Base-by-base conservation (phyloP, 2,888 invertebrate species). In the Lucinisca nassula region DNA sequence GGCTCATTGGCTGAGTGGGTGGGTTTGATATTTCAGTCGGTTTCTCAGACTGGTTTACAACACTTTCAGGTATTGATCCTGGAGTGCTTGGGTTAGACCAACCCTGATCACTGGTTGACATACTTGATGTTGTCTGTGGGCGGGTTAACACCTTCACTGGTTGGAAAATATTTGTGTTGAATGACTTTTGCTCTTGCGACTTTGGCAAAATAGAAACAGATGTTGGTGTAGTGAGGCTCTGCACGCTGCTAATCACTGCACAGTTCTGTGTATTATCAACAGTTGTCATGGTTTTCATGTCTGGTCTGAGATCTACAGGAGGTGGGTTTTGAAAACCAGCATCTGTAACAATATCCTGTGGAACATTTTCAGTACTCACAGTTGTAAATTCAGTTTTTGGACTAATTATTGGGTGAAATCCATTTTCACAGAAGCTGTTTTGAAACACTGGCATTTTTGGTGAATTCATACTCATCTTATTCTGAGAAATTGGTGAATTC, bases 41-140 rank as follows among this genome's bases (percentile, higher is more conserved):
- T 30, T 35, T 67, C 1, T 67, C 32, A 35, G 67, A 32, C 32
- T 35, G 35, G 30, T 27, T 55, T 0, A 35, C n/a, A n/a, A 14
- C 8, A 49, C 79, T 49, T 8, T 80, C 80, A 0, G 61, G 38
- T 6, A 82, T 27, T 4, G 86, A 86, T 27, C 82, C 79, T 6
- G 86, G 86, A 12, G 86, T 86, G 67, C 82, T 86, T 0, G 86
- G 82, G 79, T 86, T 86, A 12, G 86, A 86, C 79, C 82, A 79
- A 12, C 58, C 80, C 37, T 76, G 79, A 55, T 37, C 67, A 30
- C 79, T 79, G 27, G 67, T 75, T 10, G 35, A 24, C 30, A n/a
- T 6, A 35, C 67, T 35, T 14, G 30, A 21, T 30, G 58, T 72
- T 79, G 37, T 45, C 55, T 55, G 86, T 45, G 27, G 82, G 79